Conservation (phyloP, 2,113 vertebrate genomes). For the Charina bottae region DNA sequence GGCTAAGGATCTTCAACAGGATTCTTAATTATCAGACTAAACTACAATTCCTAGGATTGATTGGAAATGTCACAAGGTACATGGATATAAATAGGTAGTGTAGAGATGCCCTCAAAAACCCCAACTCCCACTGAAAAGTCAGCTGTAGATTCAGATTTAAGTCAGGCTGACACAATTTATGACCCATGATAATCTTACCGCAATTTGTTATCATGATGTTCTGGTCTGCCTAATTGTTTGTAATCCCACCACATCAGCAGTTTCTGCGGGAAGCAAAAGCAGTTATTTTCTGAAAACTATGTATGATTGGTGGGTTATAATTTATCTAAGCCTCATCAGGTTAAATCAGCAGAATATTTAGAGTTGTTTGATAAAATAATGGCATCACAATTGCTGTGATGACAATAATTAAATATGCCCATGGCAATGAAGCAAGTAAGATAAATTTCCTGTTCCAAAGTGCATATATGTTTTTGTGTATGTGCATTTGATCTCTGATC, state of each 20-base stretch:
- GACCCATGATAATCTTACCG: neutral
- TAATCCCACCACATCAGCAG: neutral
- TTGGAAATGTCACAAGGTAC: neutral
- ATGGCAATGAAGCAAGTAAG: slow-evolving; percentile 12
- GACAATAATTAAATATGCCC: neutral
- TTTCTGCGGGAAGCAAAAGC: neutral
- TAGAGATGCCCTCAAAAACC: neutral
- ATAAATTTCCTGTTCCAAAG: slow-evolving; percentile 29
- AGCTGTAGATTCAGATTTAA: neutral
- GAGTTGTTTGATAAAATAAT: neutral
- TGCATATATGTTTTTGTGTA: slow-evolving; percentile 4
- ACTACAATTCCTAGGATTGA: neutral
- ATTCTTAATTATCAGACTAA: neutral
- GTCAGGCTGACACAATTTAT: neutral
- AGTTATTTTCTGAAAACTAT: neutral
- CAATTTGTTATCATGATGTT: neutral
- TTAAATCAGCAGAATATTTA: slow-evolving; percentile 4
- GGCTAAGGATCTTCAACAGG: neutral
- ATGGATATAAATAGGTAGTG: neutral
- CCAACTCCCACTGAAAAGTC: neutral
- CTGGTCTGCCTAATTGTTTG: neutral
- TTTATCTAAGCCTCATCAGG: neutral
- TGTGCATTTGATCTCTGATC: slow-evolving; percentile 19
- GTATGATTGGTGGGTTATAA: neutral
- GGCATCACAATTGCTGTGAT: neutral